Base-by-base conservation (phyloP, 2,797 vertebrate genomes). In the Ambastaia sidthimunki region DNA sequence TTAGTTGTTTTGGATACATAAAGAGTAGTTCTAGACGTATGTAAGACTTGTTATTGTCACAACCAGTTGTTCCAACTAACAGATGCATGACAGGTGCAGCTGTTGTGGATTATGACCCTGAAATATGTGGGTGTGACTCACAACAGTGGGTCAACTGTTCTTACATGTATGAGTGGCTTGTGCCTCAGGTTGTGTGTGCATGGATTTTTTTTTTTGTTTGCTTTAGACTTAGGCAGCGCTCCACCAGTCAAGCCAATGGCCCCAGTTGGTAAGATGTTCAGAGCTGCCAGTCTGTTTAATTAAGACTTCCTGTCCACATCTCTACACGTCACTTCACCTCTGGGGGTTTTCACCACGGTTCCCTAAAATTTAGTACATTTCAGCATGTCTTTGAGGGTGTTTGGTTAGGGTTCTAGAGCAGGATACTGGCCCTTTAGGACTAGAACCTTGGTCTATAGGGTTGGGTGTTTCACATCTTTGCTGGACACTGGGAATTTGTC, bases 251-350 rank as follows among this genome's bases (percentile, higher is more conserved):
- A 84, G n/a, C 85, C 85, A 54, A 78, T 79, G 31, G 85, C 80
- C 47, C 85, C 85, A 70, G 85, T 86, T 67, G 85, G 85, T 86
- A 82, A 86, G 85, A 80, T 67, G 3, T 31, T 59, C 3, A 76
- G 6, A 67, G 54, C 34, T 67, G 34, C 34, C 15, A 47, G 74
- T 76, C 34, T 59, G 52, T 65, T 57, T 55, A 44, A 21, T 41
- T 28, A 13, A 57, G 12, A 21, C 25, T 44, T 54, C 7, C 69
- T 57, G 52, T 71, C 6, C 34, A 25, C 54, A 1, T 57, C 3
- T 65, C 28, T 23, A n/a, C 31, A 23, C 13, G 10, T n/a, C 9
- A 21, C 34, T 25, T 66, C 19, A 54, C 31, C 6, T 67, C 19
- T 66, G 48, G 34, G 16, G 15, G 9, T 57, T 68, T 76, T 44